phyloP scores from a whole-genome alignment of 2,113 vertebrate species.

The Thomomys bottae region DNA sequence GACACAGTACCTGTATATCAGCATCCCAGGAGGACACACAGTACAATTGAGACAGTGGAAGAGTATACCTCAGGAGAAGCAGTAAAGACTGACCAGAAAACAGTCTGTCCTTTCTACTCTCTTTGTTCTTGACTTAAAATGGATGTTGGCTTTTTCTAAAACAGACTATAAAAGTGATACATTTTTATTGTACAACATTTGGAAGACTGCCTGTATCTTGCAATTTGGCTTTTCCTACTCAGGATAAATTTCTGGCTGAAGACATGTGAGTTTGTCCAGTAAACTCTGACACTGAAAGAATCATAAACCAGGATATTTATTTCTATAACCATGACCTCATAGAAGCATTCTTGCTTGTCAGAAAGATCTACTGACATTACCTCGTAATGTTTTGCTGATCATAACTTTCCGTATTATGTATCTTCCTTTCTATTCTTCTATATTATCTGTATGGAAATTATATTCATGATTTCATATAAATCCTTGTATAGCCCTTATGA shows the following conservation, averaged over 20 bases:
- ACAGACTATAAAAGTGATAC: slow-evolving; percentile 16
- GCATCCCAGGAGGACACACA: not conserved
- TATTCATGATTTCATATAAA: not conserved
- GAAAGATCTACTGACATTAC: not conserved
- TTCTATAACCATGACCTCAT: slow-evolving; percentile 17
- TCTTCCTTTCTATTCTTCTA: not conserved
- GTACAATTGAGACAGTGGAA: not conserved
- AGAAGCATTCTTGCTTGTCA: not conserved
- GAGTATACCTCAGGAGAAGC: not conserved
- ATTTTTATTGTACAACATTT: slow-evolving; percentile 44
- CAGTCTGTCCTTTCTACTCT: not conserved
- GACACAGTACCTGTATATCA: not conserved
- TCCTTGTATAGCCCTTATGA: not conserved
- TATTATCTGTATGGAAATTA: not conserved
- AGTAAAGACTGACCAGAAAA: not conserved
- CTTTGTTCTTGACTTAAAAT: not conserved
- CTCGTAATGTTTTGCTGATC: slow-evolving; percentile 1
- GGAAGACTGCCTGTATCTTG: slow-evolving; percentile 16
- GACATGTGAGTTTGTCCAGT: not conserved
- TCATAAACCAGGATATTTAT: slow-evolving; percentile 44
- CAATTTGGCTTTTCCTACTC: not conserved
- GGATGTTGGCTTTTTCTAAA: slow-evolving; percentile 21
- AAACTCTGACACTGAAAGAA: slow-evolving; percentile 1
- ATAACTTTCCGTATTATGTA: not conserved
- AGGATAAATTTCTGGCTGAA: not conserved